Base-by-base conservation (phyloP, 64 coral and sea anemone species). In the Montipora efflorescens region DNA sequence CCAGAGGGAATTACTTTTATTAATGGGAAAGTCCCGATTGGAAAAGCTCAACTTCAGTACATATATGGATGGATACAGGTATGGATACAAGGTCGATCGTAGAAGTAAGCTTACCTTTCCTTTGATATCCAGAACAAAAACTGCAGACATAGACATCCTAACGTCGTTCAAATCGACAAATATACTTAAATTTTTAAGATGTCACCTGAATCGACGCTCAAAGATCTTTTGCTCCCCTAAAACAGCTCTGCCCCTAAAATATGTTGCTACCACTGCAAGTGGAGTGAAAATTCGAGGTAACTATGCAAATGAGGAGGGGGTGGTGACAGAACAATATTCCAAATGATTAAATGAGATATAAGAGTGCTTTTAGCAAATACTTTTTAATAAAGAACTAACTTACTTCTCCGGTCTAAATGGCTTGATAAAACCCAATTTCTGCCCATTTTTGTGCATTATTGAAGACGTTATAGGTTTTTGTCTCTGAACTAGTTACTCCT, bases 111-210 rank as follows among this genome's bases (percentile, higher is more conserved):
- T 47, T 84, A 99, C 98, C 95, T 99, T 99, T 62, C 98, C 98
- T 78, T 99, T 99, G 8, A 99, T 88, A 45, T 99, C 98, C 47
- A 99, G 88, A 14, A 99, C 80, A 82, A 87, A 99, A 4, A 99
- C 89, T 4, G 95, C 98, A 13, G 98, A 99, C 95, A 96, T 99
- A 0, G 98, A 95, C 98, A 99, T 99, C 51, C 68, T 92, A 44
- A 59, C 55, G 23, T 23, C 71, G 43, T 22, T 86, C 71, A 7
- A 71, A 48, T 13, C 36, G 44, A 72, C 62, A 70, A 22, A 49
- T 2, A 71, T 7, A 70, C 16, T 48, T 23, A 48, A 51, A 18
- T 21, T 47, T 19, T 45, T 3, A 71, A 18, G 68, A 86, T 47
- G 1, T 28, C 45, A 86, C 47, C 36, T 64, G 8, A 49, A 51